phyloP scores from a whole-genome alignment of 2,888 invertebrate species.

The Drosophila anomelani region DNA sequence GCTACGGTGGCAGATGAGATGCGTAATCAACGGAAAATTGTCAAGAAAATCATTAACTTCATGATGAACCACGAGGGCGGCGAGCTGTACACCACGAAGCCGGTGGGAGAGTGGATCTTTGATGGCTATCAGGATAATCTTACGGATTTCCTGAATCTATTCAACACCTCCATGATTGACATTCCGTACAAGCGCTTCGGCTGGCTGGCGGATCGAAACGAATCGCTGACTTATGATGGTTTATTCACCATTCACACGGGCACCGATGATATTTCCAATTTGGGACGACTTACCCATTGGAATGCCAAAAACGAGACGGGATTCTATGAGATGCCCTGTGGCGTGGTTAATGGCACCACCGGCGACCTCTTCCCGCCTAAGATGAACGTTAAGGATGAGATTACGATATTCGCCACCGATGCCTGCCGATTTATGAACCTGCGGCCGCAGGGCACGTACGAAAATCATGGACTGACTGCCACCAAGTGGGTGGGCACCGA shows the following conservation, averaged over 20 bases:
- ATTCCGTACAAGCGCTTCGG: conserved; percentile 92
- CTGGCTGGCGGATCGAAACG: conserved; percentile 93
- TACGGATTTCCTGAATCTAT: conserved; percentile 86
- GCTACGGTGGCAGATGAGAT: conserved; percentile 88
- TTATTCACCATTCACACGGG: conserved; percentile 92
- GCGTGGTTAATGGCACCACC: conserved; percentile 89
- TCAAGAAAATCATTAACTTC: conserved; percentile 86
- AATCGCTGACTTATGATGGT: conserved; percentile 90
- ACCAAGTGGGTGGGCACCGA: conserved; percentile 86
- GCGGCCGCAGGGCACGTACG: conserved; percentile 64
- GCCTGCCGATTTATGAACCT: conserved; percentile 89
- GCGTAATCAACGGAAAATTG: conserved; percentile 84
- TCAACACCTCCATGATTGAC: conserved; percentile 84
- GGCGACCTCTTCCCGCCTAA: conserved; percentile 93
- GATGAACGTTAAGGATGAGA: conserved; percentile 85
- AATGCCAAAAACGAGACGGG: conserved; percentile 86
- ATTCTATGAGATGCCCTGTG: conserved; percentile 88
- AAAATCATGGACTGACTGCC: conserved; percentile 71
- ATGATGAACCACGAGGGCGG: conserved; percentile 86
- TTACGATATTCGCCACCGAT: conserved; percentile 90
- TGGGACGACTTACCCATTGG: conserved; percentile 91
- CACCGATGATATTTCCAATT: conserved; percentile 86
- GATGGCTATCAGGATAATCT: conserved; percentile 92
- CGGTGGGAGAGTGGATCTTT: conserved; percentile 89
- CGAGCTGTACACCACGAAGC: conserved; percentile 86